Conservation (phyloP, 2,797 vertebrate genomes). For the Caiman crocodilus region DNA sequence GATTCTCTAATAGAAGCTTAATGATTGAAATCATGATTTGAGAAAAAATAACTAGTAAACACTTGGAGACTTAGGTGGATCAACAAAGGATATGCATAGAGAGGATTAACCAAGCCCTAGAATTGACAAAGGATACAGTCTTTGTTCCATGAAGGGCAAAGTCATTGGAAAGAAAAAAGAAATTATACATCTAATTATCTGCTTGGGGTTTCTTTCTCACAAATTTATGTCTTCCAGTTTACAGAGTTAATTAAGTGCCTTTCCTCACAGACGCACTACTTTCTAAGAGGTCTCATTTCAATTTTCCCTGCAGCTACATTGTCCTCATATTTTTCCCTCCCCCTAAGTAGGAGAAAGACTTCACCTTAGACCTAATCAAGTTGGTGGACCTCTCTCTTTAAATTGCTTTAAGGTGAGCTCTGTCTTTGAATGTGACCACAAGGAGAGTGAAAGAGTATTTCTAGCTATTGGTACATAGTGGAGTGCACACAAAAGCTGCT, state of each 20-base stretch:
- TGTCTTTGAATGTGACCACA: background rate
- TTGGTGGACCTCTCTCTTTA: background rate
- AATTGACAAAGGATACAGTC: background rate
- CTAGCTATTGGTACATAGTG: no score
- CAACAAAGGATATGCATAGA: background rate
- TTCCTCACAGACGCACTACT: background rate
- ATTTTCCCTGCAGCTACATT: background rate
- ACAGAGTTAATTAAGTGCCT: background rate
- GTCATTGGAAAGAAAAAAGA: background rate
- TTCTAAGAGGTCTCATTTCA: background rate
- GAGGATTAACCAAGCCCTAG: background rate
- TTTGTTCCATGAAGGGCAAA: background rate
- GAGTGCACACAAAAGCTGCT: background rate
- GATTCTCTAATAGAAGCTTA: background rate
- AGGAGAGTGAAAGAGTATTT: background rate
- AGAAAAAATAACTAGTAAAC: background rate
- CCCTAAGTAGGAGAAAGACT: background rate
- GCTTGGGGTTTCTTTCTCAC: background rate
- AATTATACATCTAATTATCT: background rate
- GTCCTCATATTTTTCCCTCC: background rate
- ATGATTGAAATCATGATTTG: background rate
- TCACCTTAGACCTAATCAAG: background rate
- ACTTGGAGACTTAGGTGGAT: rapidly evolving
- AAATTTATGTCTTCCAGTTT: background rate
- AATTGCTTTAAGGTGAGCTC: background rate